Evolutionary conservation across 23 tunicate species (phyloP), one percentile per base, ranked within the genome.

Genomic region (Trididemnum clinides): DNA sequence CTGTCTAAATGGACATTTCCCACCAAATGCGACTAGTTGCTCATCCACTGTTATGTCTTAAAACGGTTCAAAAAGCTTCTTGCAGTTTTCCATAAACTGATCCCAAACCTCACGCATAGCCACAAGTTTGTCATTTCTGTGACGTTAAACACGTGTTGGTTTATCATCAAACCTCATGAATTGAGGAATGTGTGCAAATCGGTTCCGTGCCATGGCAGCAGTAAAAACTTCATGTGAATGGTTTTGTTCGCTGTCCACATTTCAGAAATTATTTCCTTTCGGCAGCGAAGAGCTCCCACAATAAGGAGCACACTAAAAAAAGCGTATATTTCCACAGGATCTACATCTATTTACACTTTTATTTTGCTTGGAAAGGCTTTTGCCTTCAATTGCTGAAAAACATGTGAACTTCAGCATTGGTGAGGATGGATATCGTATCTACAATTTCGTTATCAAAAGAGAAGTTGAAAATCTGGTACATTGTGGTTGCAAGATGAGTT

Each of bases 21-120:
- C 80, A 19, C 80, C 23, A 39, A 36, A 36, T 2, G 57, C 18
- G 25, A 73, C 26, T 73, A 38, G 22, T 23, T 73, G 80, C 25
- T 73, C 80, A 38, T 73, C 80, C 27, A 73, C 80, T 39, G 80
- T 73, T 5, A 73, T 27, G 5, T 73, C 57, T 73, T 73, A 54
- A 37, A 36, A 37, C 1, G 80, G 80, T 20, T 7, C 80, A 73
- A 12, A 36, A 7, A 73, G 80, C 29, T 73, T 73, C 29, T 36
- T 37, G 57, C 80, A 73, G 54, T 36, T 73, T 37, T 73, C 57
- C 10, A 73, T 28, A 73, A 73, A 38, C 31, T 25, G 23, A 37
- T 73, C 80, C 80, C 80, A 73, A 19, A 73, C 38, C 33, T 73
- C 80, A 1, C 80, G 54, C 6, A 73, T 6, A 12, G 80, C 80